These are phyloP conservation scores for Drosophila antonietae DNA, from an alignment of 2,888 invertebrate genomes.

Conservation along the genomic window DNA sequence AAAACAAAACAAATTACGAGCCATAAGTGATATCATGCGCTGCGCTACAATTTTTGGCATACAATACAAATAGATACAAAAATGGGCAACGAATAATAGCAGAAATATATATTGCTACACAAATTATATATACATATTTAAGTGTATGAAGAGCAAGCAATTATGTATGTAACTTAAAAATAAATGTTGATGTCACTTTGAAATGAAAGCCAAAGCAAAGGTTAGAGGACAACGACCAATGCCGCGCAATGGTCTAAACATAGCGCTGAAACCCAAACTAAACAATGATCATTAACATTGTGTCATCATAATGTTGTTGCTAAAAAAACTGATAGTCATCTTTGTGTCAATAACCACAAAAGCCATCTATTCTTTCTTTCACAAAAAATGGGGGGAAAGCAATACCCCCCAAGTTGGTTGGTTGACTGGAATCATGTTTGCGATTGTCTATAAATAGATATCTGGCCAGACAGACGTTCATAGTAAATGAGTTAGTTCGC, in stretches of 20 bases:
- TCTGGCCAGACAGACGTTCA: slow-evolving; percentile 15
- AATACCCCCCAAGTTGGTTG: slow-evolving; percentile 26
- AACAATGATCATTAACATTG: slow-evolving; percentile 5
- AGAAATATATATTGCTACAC: slow-evolving; percentile 11
- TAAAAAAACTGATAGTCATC: slow-evolving; percentile 35
- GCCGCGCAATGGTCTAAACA: slow-evolving; percentile 24
- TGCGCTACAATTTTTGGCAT: slow-evolving; percentile 57
- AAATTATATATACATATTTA: slow-evolving; percentile 14
- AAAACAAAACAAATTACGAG: slow-evolving; percentile 62
- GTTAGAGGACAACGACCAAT: slow-evolving; percentile 77
- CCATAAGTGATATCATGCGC: slow-evolving; percentile 68
- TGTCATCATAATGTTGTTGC: slow-evolving; percentile 15
- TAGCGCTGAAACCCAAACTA: slow-evolving; percentile 13
- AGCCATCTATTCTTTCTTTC: slow-evolving; percentile 24
- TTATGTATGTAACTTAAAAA: slow-evolving; percentile 66
- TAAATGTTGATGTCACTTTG: slow-evolving; percentile 78
- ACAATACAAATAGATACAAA: slow-evolving; percentile 63
- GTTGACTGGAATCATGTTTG: slow-evolving; percentile 29
- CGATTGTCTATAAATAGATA: slow-evolving; percentile 56
- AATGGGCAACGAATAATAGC: slow-evolving; percentile 50
- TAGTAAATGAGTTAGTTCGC: slow-evolving; percentile 9
- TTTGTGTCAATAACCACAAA: slow-evolving; percentile 33
- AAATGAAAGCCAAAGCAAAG: slow-evolving; percentile 58
- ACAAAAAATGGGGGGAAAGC: slow-evolving; percentile 28
- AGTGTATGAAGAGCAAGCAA: slow-evolving; percentile 13